Base-by-base conservation (phyloP, 37 sponge, comb jelly and placozoan genomes). In the Theonella swinhoei region DNA sequence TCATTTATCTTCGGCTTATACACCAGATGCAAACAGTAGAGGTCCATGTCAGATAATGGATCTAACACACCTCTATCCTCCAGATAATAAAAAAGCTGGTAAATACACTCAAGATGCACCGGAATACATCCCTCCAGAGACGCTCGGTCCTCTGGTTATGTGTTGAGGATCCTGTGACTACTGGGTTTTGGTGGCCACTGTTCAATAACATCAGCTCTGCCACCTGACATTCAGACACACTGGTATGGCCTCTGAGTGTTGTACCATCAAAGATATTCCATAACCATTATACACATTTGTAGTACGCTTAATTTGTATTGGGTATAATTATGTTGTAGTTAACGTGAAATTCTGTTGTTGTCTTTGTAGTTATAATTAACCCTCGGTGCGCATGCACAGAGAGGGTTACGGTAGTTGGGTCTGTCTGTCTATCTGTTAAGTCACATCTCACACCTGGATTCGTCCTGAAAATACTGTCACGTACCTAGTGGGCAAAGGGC, bases 81-180 rank as follows among this genome's bases (percentile, higher is more conserved):
- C 69, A 88, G 20, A 11, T 41, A 24, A 23, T 63, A 42, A 85
- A 88, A 88, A 11, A 88, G 37, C 4, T 74, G 28, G 42, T 69
- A 75, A n/a, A n/a, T n/a, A n/a, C n/a, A n/a, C n/a, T n/a, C n/a
- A n/a, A n/a, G n/a, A n/a, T n/a, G n/a, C n/a, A n/a, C n/a, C n/a
- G n/a, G n/a, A n/a, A n/a, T 78, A 68, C 80, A 81, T 3, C 76
- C n/a, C n/a, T n/a, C n/a, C n/a, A n/a, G 62, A 75, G 38, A 4
- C 83, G 77, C 64, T 88, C 89, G 29, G 82, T 82, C 26, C 89
- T 9, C 30, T 80, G 69, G 54, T 88, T 88, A 75, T 88, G 89
- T 4, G 67, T 78, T 5, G 81, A 80, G n/a, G 76, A 69, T 2
- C 86, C 86, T 32, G 75, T 47, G 32, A 85, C 26, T 4, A 85